Percentiles rank a stretch among this genome's conserved stretches.
Evolutionary conservation across 2,888 invertebrate genomes (phyloP).

Genomic region (Euphydryas editha): DNA sequence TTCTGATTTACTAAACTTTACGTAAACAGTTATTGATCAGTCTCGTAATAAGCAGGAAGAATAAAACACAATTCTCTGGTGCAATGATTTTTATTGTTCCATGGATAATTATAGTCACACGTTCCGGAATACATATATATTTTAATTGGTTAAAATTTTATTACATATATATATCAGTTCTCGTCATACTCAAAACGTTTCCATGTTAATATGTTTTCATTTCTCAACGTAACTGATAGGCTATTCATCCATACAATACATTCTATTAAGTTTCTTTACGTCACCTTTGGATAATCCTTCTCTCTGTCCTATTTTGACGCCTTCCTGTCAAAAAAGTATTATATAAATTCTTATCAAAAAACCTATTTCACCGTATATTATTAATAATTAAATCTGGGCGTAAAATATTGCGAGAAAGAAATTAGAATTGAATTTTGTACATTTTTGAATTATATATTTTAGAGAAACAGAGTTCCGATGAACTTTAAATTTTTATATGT

Average conservation of each 20-base stretch:
- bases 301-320: slow-evolving; percentile 68
- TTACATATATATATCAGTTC: slow-evolving; percentile 21
- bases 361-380: not conserved
- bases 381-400: slow-evolving; percentile 11
- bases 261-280: slow-evolving; percentile 67
- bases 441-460: no score
- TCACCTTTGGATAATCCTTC: slow-evolving; percentile 69
- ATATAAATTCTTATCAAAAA: not conserved
- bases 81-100: slow-evolving; percentile 23
- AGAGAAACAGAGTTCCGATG: no score
- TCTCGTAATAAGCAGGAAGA: slow-evolving; percentile 21
- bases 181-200: not conserved
- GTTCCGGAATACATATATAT: slow-evolving; percentile 13
- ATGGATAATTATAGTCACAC: slow-evolving; percentile 12
- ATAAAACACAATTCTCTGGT: slow-evolving; percentile 23
- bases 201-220: not conserved
- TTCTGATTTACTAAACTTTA: not conserved
- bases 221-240: slow-evolving; percentile 28
- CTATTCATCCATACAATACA: slow-evolving; percentile 65
- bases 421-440: no score
- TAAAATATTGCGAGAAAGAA: slow-evolving; percentile 14
- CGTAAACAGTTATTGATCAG: slow-evolving; percentile 4
- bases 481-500: no score
- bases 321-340: slow-evolving; percentile 56
- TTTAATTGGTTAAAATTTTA: slow-evolving; percentile 1